Evolutionary conservation across 2,113 vertebrate genomes (phyloP).

Genomic region (Protobothrops mucrosquamatus): DNA sequence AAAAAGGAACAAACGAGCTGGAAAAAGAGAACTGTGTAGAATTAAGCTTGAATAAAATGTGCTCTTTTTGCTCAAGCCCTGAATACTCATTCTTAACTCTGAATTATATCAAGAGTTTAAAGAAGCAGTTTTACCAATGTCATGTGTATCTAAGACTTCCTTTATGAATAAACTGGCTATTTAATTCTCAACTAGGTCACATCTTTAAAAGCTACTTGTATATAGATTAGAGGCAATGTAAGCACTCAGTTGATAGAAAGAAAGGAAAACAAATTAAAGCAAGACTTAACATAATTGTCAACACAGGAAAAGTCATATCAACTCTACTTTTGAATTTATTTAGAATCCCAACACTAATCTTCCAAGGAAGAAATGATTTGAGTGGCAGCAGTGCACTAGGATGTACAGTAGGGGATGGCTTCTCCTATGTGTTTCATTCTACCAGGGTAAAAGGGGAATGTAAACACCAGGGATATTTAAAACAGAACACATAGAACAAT

Average conservation of each 20-base stretch:
- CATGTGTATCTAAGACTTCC: neutral
- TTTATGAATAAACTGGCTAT: neutral
- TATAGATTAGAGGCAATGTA: neutral
- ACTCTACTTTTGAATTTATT: neutral
- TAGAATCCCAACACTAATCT: neutral
- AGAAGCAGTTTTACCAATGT: neutral
- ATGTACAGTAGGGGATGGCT: neutral
- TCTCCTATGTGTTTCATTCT: neutral
- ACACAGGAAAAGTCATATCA: neutral
- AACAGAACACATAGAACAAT: neutral
- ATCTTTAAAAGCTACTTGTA: neutral
- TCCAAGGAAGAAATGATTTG: neutral
- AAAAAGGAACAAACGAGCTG: neutral
- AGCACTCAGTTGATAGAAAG: neutral
- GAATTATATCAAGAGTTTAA: neutral
- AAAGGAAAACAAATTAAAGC: neutral
- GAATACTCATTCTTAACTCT: neutral
- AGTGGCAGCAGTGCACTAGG: neutral
- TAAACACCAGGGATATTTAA: neutral
- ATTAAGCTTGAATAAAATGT: neutral
- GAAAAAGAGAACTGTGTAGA: neutral
- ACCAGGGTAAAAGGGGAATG: neutral
- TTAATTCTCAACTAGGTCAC: neutral
- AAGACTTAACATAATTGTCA: neutral
- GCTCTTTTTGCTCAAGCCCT: neutral